Evolutionary conservation across 2,113 vertebrate genomes (phyloP), one percentile per base, ranked within the genome.

Genomic region (Syngnathus floridae): DNA sequence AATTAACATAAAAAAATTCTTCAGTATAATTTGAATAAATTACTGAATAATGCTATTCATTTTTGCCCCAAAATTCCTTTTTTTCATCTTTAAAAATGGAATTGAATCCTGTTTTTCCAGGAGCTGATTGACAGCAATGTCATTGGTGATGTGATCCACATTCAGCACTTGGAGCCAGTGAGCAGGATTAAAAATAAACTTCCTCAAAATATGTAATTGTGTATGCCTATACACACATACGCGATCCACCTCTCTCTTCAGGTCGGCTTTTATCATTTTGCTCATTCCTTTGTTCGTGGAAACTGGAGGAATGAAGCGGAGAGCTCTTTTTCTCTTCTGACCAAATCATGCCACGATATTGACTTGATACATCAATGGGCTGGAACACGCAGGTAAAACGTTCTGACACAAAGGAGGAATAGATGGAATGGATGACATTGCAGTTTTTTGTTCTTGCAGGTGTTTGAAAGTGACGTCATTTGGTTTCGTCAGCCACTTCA

Each of bases 101-200:
- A 52, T 8, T 0, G 54, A 43, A 8, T 5, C 1, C 21, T 59
- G 1, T 61, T 77, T 54, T 70, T 82, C 10, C 58, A 93, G 92
- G 86, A 86, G 67, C 75, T 94, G 40, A 83, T 94, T 11, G 88
- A 91, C 65, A 71, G 77, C 37, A 90, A 91, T 57, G 85, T 55
- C 5, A 75, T 94, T 19, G 93, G 92, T 4, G 90, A 94, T 58
- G 80, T 93, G 69, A 84, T 89, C 52, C 93, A 94, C 69, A 93
- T 94, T 80, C 93, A 94, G 76, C 93, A 93, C 71, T 31, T 93
- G 21, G 93, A 93, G 73, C 92, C 92, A 11, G 93, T 93, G 86
- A 77, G 84, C 69, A 81, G 7, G 7, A 49, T 60, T 49, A 54
- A 11, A 26, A 19, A 45, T 19, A 13, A 14, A 60, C 36, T 59